Evolutionary conservation across 2,888 invertebrate genomes (phyloP), one percentile per base, ranked within the genome.

Genomic region (Caenorhabditis macrosperma): DNA sequence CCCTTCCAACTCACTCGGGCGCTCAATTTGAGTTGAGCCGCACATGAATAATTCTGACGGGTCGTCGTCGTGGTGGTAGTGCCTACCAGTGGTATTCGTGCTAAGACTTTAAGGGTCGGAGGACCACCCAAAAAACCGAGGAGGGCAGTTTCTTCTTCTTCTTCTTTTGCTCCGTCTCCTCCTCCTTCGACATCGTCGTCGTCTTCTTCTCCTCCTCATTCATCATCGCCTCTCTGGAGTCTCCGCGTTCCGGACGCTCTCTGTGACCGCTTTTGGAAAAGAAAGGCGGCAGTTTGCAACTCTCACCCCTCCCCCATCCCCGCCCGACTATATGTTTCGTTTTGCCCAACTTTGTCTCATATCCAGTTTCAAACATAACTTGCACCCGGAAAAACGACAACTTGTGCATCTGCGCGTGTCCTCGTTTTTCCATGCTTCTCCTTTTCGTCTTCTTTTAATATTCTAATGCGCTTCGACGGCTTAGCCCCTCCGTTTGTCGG

Each of bases 251-350:
- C 28, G 1, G 2, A 12, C 15, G 52, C 48, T 63, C 50, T 63
- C 50, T 48, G 33, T 20, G n/a, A 10, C 20, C 24, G 63, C 63
- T 50, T 63, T 50, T 63, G 50, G 48, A 61, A 61, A 61, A 46
- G 41, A 30, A 30, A 35, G 33, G 63, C 33, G 50, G 63, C 63
- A 63, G 63, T 63, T 63, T 63, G 63, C 63, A 50, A 50, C 63
- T 60, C 60, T 60, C 30, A 15, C 30, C 17, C 24, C 44, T 26
- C 44, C 38, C 17, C 24, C 44, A 10, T 33, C 61, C 48, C 33
- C 33, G 7, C 50, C 22, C 26, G 12, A 48, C 63, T 48, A 63
- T 63, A 63, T 50, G 63, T 63, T 63, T 63, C 50, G 30, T 61
- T 30, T 46, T 46, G 52, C 22, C 48, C 52, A 52, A 52, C 52